Conservation (phyloP, 2,113 vertebrate species). For the Indicator maculatus region DNA sequence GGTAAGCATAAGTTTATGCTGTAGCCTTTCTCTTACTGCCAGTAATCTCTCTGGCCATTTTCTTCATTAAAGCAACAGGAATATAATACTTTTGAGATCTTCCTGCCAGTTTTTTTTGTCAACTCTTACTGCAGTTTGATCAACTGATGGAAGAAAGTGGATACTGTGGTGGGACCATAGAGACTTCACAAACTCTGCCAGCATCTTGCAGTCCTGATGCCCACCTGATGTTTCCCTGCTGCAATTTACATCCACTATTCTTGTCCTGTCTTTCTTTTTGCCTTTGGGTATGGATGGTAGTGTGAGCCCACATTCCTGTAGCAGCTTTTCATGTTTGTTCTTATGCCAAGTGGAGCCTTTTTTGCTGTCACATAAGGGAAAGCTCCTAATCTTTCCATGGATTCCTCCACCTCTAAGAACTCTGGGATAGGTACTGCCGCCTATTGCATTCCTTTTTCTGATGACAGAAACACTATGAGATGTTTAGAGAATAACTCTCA, state of each 20-base stretch:
- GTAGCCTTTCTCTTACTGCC: neutral
- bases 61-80: neutral
- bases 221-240: neutral
- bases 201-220: neutral
- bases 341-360: neutral
- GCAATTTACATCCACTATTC: neutral
- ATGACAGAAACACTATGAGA: neutral
- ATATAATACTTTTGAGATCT: neutral
- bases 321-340: neutral
- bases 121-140: neutral
- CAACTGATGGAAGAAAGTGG: neutral
- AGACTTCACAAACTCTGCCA: neutral
- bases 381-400: neutral
- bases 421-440: neutral
- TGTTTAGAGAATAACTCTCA: conserved; percentile 19
- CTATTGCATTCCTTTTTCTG: neutral
- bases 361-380: neutral
- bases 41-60: neutral
- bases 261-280: neutral
- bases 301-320: neutral
- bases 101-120: neutral
- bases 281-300: neutral
- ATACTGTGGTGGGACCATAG: neutral
- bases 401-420: neutral
- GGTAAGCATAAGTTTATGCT: neutral